Conservation (phyloP, 2,888 invertebrate species). For the Pristionchus maxplancki region DNA sequence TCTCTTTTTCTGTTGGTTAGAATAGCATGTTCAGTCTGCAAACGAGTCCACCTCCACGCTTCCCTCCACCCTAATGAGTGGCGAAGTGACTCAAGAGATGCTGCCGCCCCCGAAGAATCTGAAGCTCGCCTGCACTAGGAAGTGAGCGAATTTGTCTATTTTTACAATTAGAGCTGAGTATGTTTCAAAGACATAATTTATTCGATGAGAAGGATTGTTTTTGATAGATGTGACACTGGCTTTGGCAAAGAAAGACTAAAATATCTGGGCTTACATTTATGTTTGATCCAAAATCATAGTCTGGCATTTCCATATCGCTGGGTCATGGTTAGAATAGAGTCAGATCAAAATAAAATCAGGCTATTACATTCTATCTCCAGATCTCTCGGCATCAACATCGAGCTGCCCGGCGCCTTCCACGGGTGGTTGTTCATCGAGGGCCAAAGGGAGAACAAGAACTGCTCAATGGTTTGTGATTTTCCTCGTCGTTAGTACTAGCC, state of each 20-base stretch:
- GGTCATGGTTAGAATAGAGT: too few species aligned
- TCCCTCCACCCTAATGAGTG: neutral
- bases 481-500: neutral
- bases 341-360: too few species aligned
- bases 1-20: neutral
- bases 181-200: too few species aligned
- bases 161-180: neutral
- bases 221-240: too few species aligned
- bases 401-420: slow-evolving; percentile 53
- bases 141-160: neutral
- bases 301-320: neutral
- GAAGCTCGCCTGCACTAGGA: slow-evolving; percentile 56
- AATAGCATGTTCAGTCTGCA: neutral
- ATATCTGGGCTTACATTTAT: too few species aligned
- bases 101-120: neutral
- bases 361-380: too few species aligned
- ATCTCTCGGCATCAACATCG: slow-evolving; percentile 21
- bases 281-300: too few species aligned
- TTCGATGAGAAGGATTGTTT: too few species aligned
- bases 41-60: neutral
- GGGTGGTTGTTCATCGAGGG: slow-evolving; percentile 64
- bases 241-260: too few species aligned
- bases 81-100: neutral
- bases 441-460: slow-evolving; percentile 60
- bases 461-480: slow-evolving; percentile 57